phyloP scores from a whole-genome alignment of 2,888 invertebrate species.

The Morpho achilles region DNA sequence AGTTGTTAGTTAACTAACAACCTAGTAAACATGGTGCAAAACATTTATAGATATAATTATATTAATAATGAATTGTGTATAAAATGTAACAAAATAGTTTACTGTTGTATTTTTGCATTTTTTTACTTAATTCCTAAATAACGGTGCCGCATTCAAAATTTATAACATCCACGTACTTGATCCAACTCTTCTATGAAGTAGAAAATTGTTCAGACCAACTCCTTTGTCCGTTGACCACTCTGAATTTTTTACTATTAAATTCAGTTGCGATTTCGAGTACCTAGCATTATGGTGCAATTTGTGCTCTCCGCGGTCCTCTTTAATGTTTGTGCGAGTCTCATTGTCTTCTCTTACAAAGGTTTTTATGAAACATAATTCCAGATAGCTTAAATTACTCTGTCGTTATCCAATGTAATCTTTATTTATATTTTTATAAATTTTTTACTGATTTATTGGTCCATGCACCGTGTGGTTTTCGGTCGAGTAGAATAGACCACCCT shows the following conservation, averaged over 20 bases:
- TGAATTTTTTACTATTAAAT: slow-evolving; percentile 67
- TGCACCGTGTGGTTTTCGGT: too few species aligned
- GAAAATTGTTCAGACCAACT: slow-evolving; percentile 68
- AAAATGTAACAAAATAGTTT: too few species aligned
- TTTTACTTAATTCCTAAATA: neutral
- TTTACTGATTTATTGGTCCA: too few species aligned
- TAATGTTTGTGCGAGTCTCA: slow-evolving; percentile 14
- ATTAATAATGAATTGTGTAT: too few species aligned
- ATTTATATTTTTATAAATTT: too few species aligned
- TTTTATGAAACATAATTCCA: slow-evolving; percentile 11
- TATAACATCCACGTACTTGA: slow-evolving; percentile 31
- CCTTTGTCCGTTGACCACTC: slow-evolving; percentile 70
- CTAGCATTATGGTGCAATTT: slow-evolving; percentile 23
- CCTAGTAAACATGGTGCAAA: too few species aligned
- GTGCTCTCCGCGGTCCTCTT: slow-evolving; percentile 12
- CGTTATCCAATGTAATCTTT: neutral
- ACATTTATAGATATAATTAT: too few species aligned
- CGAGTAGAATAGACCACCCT: too few species aligned
- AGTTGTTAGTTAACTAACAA: too few species aligned
- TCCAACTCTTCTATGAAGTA: slow-evolving; percentile 60
- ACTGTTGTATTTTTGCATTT: too few species aligned
- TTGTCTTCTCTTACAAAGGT: slow-evolving; percentile 19
- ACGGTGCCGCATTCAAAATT: slow-evolving; percentile 26
- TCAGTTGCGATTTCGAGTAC: slow-evolving; percentile 34
- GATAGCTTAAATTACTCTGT: neutral